phyloP scores from a whole-genome alignment of 2,113 vertebrate species.

The Prionailurus bengalensis region DNA sequence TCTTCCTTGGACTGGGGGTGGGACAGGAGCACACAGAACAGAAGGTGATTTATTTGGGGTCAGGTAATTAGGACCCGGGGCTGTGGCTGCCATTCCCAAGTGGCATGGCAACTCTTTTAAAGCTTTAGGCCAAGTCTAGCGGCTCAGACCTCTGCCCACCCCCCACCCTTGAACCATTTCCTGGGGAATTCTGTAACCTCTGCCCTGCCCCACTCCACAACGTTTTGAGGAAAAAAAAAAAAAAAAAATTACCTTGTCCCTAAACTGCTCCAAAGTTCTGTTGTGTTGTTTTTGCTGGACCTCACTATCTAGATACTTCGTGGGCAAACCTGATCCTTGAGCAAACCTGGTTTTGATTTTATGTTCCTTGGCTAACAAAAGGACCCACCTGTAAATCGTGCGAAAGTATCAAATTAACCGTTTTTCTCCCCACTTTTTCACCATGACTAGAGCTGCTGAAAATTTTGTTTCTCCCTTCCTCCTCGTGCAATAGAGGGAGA shows the following conservation, averaged over 20 bases:
- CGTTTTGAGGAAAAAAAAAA: not conserved
- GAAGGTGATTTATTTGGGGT: not conserved
- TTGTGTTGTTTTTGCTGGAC: not conserved
- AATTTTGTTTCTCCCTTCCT: not conserved
- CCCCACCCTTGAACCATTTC: not conserved
- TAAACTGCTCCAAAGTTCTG: not conserved
- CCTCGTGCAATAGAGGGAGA: not conserved
- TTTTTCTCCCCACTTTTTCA: not conserved
- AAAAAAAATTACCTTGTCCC: not conserved
- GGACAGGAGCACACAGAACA: not conserved
- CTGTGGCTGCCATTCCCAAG: not conserved
- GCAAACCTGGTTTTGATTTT: not conserved
- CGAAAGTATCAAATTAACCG: not conserved
- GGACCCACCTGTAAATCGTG: not conserved
- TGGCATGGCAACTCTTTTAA: not conserved
- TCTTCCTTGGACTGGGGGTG: not conserved
- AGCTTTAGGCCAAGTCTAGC: not conserved
- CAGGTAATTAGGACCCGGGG: not conserved
- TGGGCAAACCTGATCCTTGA: not conserved
- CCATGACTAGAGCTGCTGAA: not conserved
- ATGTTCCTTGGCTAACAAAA: not conserved
- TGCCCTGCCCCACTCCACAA: not conserved
- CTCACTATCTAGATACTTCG: not conserved
- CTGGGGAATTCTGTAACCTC: not conserved
- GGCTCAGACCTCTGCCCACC: not conserved